phyloP scores from a whole-genome alignment of 2,797 vertebrate species.

The Rhinophrynus dorsalis region DNA sequence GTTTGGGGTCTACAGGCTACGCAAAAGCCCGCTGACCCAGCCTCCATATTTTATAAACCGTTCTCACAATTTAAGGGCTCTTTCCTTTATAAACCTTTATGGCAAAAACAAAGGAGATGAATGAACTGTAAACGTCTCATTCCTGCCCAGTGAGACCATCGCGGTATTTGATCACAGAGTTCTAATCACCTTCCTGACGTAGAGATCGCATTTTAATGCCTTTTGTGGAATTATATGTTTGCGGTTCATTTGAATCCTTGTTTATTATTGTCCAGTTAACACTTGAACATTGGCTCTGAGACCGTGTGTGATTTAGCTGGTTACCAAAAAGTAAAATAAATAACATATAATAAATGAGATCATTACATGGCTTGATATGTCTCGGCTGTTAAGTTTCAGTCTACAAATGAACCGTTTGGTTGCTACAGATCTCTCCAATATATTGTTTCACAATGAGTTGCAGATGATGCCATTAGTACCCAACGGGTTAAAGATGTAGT shows the following conservation, averaged over 20 bases:
- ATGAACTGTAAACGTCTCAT: not conserved
- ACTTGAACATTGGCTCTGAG: not conserved
- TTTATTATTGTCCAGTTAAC: constrained; percentile 1
- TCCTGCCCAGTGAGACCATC: not conserved
- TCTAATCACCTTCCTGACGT: not conserved
- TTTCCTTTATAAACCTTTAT: no score
- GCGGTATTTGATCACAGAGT: not conserved
- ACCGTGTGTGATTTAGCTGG: not conserved
- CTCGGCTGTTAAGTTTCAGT: constrained; percentile 3
- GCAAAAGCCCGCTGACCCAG: no score
- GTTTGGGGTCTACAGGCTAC: no score
- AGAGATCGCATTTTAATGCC: not conserved
- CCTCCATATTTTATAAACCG: no score
- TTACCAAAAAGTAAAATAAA: constrained; percentile 15
- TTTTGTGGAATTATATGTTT: not conserved
- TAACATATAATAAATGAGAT: constrained; percentile 18
- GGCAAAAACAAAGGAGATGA: not conserved
- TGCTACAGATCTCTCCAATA: not conserved
- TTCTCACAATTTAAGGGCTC: no score
- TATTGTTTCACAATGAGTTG: no score
- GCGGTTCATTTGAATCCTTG: not conserved
- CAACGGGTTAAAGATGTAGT: no score
- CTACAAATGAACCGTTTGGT: no score
- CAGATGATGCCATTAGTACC: no score
- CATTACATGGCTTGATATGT: constrained; percentile 6